Percentiles rank a stretch among this genome's conserved stretches.
Conservation (phyloP, 2,113 vertebrate species). For the Nothobranchius furzeri region DNA sequence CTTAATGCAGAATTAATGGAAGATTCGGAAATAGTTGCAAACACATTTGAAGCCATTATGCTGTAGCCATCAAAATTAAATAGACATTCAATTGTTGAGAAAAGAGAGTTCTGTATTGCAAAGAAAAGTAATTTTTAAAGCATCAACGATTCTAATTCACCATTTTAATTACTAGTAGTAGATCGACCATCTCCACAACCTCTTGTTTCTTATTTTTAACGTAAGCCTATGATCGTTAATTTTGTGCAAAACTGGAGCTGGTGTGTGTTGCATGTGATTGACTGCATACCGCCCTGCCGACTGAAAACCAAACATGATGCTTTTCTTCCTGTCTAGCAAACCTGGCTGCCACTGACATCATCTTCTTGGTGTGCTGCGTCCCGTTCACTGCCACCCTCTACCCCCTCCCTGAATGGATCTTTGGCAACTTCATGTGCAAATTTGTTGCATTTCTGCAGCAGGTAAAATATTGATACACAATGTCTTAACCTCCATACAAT, state of each 20-base stretch:
- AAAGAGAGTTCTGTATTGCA: too few species aligned
- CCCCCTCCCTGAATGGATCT: constrained; percentile 85
- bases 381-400: constrained; percentile 86
- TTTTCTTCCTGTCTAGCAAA: constrained; percentile 73
- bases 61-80: too few species aligned
- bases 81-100: too few species aligned
- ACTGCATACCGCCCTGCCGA: not conserved
- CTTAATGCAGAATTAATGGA: too few species aligned
- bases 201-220: too few species aligned
- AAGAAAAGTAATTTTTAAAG: too few species aligned
- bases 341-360: constrained; percentile 85
- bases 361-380: constrained; percentile 85
- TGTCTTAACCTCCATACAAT: not conserved
- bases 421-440: constrained; percentile 87
- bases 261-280: not conserved
- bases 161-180: too few species aligned
- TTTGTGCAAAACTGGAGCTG: not conserved
- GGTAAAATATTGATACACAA: constrained; percentile 58
- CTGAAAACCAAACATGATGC: not conserved
- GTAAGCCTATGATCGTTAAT: too few species aligned
- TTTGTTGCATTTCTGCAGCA: constrained; percentile 86
- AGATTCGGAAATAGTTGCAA: too few species aligned
- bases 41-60: too few species aligned
- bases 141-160: too few species aligned
- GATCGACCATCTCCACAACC: too few species aligned